Evolutionary conservation across 2,113 vertebrate species (phyloP).

Genomic region (Porphyrio hochstetteri): DNA sequence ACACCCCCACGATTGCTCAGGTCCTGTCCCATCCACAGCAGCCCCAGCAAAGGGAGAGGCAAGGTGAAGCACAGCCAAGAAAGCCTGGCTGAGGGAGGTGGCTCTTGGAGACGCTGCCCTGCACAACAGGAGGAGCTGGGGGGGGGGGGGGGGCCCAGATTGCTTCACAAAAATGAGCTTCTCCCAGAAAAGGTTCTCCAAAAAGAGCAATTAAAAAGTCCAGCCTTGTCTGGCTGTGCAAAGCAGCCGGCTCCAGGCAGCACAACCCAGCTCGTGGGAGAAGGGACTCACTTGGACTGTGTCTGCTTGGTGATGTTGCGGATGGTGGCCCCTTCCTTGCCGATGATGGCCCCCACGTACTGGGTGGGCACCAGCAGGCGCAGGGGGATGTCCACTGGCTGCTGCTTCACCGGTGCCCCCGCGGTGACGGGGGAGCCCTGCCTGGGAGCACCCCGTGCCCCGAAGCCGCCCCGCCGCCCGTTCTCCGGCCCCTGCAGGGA

Average conservation of each 20-base stretch:
- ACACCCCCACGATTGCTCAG: no score
- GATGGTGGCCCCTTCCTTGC: slow-evolving; percentile 95
- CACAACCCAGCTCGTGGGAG: fast-evolving
- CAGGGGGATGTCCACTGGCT: slow-evolving; percentile 89
- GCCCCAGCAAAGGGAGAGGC: background rate
- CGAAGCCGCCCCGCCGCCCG: slow-evolving; percentile 83
- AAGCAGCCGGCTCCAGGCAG: no score
- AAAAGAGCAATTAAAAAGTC: no score
- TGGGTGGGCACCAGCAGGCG: slow-evolving; percentile 94
- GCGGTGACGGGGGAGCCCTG: slow-evolving; percentile 83
- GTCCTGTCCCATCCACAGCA: background rate
- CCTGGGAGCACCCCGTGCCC: slow-evolving; percentile 77
- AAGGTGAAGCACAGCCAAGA: fast-evolving
- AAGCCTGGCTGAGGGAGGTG: background rate
- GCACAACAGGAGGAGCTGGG: fast-evolving
- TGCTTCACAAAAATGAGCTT: background rate
- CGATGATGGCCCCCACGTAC: slow-evolving; percentile 94
- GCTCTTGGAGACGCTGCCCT: background rate
- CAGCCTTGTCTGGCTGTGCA: fast-evolving
- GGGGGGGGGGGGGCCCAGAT: no score
- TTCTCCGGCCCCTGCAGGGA: slow-evolving; percentile 84
- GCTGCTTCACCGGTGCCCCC: slow-evolving; percentile 83
- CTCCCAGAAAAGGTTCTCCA: background rate
- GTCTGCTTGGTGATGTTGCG: slow-evolving; percentile 97
- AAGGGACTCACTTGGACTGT: slow-evolving; percentile 88